Conservation (phyloP, 2,797 vertebrate genomes). For the Fundulus diaphanus region DNA sequence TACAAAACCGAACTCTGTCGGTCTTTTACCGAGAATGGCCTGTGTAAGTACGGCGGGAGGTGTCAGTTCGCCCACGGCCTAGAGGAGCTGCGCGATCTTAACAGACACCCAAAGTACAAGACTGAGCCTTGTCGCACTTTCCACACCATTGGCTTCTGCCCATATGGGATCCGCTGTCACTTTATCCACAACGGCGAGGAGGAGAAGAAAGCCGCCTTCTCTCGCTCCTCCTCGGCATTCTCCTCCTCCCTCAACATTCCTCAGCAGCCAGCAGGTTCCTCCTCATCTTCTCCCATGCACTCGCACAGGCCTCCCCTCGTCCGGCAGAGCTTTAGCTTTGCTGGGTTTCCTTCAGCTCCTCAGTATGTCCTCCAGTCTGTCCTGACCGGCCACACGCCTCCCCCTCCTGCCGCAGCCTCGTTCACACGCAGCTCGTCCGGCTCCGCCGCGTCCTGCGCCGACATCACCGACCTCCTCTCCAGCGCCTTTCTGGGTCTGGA, state of each 20-base stretch:
- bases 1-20: constrained; percentile 88
- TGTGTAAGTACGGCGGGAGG: constrained; percentile 85
- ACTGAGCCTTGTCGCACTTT: constrained; percentile 86
- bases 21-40: constrained; percentile 81
- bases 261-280: constrained; percentile 30
- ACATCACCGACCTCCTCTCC: constrained; percentile 73
- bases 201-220: constrained; percentile 53
- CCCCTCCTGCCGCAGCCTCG: constrained; percentile 23
- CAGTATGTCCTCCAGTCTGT: constrained; percentile 44
- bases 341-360: constrained; percentile 79
- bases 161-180: constrained; percentile 86
- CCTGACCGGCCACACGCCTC: constrained; percentile 23
- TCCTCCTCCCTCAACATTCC: constrained; percentile 46
- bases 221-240: constrained; percentile 40
- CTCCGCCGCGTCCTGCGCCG: constrained; percentile 67
- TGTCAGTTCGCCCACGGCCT: constrained; percentile 86
- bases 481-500: constrained; percentile 69
- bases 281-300: constrained; percentile 40
- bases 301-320: constrained; percentile 75
- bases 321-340: constrained; percentile 84
- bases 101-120: constrained; percentile 86
- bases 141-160: constrained; percentile 87
- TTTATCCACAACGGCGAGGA: constrained; percentile 87
- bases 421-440: constrained; percentile 31
- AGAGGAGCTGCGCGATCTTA: constrained; percentile 82